These are phyloP conservation scores for Nesidiocoris tenuis DNA, from an alignment of 2,888 invertebrate genomes.

Conservation along the genomic window DNA sequence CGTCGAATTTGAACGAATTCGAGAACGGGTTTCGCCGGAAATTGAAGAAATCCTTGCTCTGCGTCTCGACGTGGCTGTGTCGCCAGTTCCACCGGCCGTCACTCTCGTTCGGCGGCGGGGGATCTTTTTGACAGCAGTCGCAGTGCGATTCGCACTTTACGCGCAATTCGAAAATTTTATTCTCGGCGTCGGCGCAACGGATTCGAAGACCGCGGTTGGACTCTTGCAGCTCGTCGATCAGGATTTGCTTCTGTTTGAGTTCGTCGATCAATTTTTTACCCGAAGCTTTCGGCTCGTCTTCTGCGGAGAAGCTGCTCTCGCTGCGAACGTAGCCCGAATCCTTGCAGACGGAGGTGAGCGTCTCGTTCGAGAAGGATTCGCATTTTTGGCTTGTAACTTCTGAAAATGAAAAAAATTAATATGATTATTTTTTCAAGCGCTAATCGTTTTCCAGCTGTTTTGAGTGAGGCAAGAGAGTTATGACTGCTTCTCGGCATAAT, in stretches of 20 bases:
- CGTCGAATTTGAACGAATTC: neutral
- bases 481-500: too few relatives aligned
- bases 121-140: slow-evolving; percentile 36
- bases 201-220: slow-evolving; percentile 44
- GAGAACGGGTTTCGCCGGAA: neutral
- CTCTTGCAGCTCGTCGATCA: slow-evolving; percentile 45
- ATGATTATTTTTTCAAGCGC: neutral
- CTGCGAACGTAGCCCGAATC: slow-evolving; percentile 46
- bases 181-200: slow-evolving; percentile 44
- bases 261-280: slow-evolving; percentile 38
- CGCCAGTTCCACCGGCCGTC: neutral
- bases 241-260: slow-evolving; percentile 43
- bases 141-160: slow-evolving; percentile 45
- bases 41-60: neutral
- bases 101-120: neutral
- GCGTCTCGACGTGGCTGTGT: neutral
- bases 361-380: slow-evolving; percentile 18
- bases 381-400: slow-evolving; percentile 16
- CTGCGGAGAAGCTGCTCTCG: slow-evolving; percentile 11
- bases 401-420: neutral
- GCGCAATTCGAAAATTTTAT: slow-evolving; percentile 45
- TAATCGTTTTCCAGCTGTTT: neutral
- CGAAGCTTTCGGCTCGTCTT: slow-evolving; percentile 13
- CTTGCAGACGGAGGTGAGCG: slow-evolving; percentile 40
- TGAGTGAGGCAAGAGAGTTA: too few relatives aligned